Evolutionary conservation across 2,113 vertebrate genomes (phyloP), one percentile per base, ranked within the genome.

Genomic region (Pycnonotus jocosus): DNA sequence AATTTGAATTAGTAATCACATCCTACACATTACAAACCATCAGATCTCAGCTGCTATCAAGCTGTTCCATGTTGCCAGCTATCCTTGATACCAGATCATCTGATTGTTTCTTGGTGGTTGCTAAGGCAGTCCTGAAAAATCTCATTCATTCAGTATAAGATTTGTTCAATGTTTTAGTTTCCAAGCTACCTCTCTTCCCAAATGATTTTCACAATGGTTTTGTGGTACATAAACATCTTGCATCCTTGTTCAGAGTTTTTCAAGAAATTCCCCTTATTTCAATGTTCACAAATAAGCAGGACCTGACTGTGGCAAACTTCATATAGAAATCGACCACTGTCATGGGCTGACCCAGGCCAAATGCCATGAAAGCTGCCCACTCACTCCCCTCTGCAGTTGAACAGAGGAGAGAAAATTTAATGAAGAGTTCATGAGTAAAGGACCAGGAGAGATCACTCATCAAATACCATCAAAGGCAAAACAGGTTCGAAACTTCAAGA

Each of bases 141-240:
- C 58, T 92, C 60, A 95, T 94, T 96, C 90, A 95, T 76, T 37
- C 37, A 77, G 40, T 85, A 70, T n/a, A 92, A n/a, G n/a, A 73
- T 93, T 82, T 94, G 60, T 92, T 90, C 78, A 86, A 12, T 77
- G 27, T 12, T 83, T 86, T 78, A 84, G 24, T 94, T 90, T 95
- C 66, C 57, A 95, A 83, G 48, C 16, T 88, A 81, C 51, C 48
- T 58, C 10, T 73, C 35, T 91, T 88, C 20, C 48, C 88, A 93
- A 95, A 86, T 68, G 24, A 90, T 20, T 57, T 54, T 72, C 60
- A 93, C 54, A 88, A 72, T 74, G n/a, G n/a, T 93, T 72, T 93
- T 74, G 56, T 73, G 61, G 19, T 18, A 71, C 21, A 47, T 86
- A 38, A 56, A 84, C 65, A 91, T 76, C 42, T 2, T 61, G 15